Conservation (phyloP, 2,113 vertebrate species). For the Trematocara marginatum region DNA sequence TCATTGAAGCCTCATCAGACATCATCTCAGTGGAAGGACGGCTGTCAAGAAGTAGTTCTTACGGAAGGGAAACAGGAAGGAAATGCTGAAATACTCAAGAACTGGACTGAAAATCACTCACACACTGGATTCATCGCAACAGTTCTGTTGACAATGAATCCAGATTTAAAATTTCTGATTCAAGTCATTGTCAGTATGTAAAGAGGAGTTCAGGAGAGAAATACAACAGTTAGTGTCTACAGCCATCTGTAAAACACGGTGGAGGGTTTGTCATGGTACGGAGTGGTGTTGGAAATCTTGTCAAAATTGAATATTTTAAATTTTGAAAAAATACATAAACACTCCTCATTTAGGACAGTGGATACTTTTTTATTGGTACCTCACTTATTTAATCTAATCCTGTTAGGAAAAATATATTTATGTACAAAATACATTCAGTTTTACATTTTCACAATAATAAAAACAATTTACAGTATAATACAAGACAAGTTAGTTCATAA, state of each 20-base stretch:
- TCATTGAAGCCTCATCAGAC: background rate
- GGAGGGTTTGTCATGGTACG: background rate
- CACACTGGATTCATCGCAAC: background rate
- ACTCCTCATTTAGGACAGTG: background rate
- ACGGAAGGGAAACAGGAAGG: background rate
- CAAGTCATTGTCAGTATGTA: background rate
- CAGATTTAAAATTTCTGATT: background rate
- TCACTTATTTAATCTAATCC: constrained; percentile 21
- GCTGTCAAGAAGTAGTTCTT: background rate
- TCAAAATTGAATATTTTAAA: background rate
- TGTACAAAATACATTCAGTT: constrained; percentile 77
- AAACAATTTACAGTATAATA: constrained; percentile 71
- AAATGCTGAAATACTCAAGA: background rate
- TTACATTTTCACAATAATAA: constrained; percentile 41
- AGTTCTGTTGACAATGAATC: background rate
- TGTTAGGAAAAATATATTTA: constrained; percentile 54
- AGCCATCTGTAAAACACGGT: background rate
- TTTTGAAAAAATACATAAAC: background rate
- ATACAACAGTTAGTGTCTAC: background rate
- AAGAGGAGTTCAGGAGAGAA: background rate
- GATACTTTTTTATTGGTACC: constrained; percentile 49
- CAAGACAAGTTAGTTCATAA: constrained; percentile 51
- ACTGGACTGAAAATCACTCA: background rate
- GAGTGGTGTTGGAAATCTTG: background rate
- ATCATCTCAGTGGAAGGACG: background rate